Conservation (phyloP, 2,797 vertebrate genomes). For the Coranthus polyacanthus region DNA sequence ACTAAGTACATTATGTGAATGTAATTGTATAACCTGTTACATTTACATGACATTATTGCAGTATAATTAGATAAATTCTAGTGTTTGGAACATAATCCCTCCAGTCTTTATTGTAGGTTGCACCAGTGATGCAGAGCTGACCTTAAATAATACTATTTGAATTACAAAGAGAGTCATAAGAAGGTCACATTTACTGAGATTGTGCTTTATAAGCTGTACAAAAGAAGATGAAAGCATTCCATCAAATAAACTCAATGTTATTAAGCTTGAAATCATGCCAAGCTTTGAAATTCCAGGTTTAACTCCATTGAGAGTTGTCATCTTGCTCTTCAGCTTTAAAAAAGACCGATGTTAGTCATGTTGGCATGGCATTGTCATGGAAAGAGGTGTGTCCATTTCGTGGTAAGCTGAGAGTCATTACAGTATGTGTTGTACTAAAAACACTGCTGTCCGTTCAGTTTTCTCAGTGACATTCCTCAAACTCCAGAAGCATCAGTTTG, state of each 20-base stretch:
- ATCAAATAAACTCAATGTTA: too few species aligned
- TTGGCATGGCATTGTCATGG: not conserved
- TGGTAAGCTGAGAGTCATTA: not conserved
- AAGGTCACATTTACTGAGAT: not conserved
- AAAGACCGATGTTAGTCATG: not conserved
- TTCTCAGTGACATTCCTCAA: not conserved
- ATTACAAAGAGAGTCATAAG: not conserved
- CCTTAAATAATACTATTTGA: not conserved
- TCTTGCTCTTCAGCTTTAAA: not conserved
- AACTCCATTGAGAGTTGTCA: not conserved
- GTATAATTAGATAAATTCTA: not conserved
- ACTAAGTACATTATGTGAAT: too few species aligned
- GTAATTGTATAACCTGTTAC: too few species aligned
- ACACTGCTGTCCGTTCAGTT: not conserved
- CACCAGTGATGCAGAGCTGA: not conserved
- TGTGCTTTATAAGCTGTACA: too few species aligned
- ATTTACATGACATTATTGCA: not conserved
- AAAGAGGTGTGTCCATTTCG: not conserved
- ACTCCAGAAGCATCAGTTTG: not conserved
- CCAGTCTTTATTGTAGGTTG: not conserved
- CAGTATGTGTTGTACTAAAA: not conserved
- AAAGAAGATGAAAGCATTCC: not conserved
- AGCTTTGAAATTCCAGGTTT: not conserved
- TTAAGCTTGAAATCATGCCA: not conserved
- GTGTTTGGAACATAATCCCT: not conserved